Evolutionary conservation across 35 echinoderm and acorn worm genomes (phyloP), one percentile per base, ranked within the genome.

Genomic region (Lytechinus pictus): DNA sequence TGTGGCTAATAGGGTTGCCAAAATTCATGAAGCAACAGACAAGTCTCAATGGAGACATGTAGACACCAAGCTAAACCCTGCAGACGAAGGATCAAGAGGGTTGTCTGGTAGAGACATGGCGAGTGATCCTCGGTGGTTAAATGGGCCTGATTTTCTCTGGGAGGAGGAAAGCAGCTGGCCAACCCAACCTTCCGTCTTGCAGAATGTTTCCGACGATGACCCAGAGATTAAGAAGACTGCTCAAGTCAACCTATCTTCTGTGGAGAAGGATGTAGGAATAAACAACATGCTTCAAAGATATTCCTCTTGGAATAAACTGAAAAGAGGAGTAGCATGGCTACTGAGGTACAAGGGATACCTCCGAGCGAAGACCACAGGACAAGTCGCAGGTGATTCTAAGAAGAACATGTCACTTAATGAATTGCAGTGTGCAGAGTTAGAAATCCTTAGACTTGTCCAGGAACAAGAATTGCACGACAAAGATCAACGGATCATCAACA

Each of bases 231-330:
- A 97, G 56, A 95, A 28, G 54, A 89, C 52, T 52, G 87, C 28
- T 11, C 87, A 13, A 71, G 61, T 56, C 55, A 54, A 87, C 57
- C 28, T 87, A 27, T 58, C 86, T 91, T 13, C 54, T 51, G 10
- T 60, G 86, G 33, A 12, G 12, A 14, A 8, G 5, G 51, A 9
- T 54, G 57, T 95, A 27, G 9, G 33, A 13, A 4, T 97, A 16
- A 4, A 92, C 53, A 87, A 52, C n/a, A 6, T 97, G 52, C 27
- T 97, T 1, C 11, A 11, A 24, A 7, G 94, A 27, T 96, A 96
- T 55, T 96, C 94, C 28, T 55, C 96, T 44, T 95, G 96, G 96
- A 95, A 66, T 91, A 95, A 72, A 72, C 94, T 96, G 6, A 57
- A 90, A 29, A 91, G 60, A 95, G 94, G 86, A 56, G 86, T 95